A percentile compares a stretch with the other conserved stretches of the same genome.
Conservation (phyloP, 2,113 vertebrate genomes). For the Forbesichthys papilliferus region DNA sequence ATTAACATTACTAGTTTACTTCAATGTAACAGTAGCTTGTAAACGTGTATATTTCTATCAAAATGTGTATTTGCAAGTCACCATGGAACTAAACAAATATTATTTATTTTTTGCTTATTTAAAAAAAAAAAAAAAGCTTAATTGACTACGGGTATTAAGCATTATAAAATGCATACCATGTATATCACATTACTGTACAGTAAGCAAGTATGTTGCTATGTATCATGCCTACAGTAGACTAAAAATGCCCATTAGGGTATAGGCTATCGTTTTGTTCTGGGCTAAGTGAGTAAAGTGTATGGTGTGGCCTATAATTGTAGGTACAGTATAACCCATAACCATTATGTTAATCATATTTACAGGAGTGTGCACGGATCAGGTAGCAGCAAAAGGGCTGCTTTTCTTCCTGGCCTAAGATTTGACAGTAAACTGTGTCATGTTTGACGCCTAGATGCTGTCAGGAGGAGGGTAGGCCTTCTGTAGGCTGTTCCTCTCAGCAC, state of each 20-base stretch:
- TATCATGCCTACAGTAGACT: too few relatives aligned
- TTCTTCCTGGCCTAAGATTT: slow-evolving; percentile 21
- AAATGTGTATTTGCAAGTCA: neutral
- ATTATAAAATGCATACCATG: neutral
- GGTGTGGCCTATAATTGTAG: too few relatives aligned
- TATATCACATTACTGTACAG: slow-evolving; percentile 11
- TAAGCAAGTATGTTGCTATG: slow-evolving; percentile 1
- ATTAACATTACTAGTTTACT: neutral
- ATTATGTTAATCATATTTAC: neutral
- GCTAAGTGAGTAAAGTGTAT: too few relatives aligned
- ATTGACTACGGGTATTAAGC: neutral
- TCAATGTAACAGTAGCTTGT: neutral
- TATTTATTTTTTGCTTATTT: neutral
- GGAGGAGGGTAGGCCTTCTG: slow-evolving; percentile 1
- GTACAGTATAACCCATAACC: neutral
- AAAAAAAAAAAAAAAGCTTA: neutral
- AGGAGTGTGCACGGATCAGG: neutral
- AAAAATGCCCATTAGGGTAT: too few relatives aligned
- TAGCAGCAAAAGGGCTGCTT: neutral
- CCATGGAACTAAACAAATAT: neutral
- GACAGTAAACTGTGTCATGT: slow-evolving; percentile 10
- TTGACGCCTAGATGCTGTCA: slow-evolving; percentile 37
- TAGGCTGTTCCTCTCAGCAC: slow-evolving; percentile 45
- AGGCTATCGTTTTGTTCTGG: too few relatives aligned
- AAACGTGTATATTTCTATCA: neutral